phyloP scores from a whole-genome alignment of 2,797 vertebrate genomes.

The Garrulus glandarius region DNA sequence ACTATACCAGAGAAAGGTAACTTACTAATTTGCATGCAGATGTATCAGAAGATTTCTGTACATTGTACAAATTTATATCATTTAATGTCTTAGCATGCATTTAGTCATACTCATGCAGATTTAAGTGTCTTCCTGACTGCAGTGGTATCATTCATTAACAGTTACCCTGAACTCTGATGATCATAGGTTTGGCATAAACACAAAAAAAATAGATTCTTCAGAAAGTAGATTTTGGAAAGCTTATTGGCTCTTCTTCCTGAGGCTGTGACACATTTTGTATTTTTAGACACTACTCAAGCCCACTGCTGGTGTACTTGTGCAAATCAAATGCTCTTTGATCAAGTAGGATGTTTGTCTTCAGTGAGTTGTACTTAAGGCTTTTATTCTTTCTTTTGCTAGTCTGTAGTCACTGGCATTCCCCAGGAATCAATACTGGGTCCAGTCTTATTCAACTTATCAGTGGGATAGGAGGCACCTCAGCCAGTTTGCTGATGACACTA shows the following conservation, averaged over 20 bases:
- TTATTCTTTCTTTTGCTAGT: neutral
- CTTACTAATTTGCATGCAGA: neutral
- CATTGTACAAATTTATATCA: neutral
- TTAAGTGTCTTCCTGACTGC: neutral
- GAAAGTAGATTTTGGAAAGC: neutral
- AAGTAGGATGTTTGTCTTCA: neutral
- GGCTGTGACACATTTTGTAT: neutral
- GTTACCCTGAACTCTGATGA: neutral
- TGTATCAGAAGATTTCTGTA: neutral
- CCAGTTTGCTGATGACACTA: neutral
- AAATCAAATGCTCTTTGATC: neutral
- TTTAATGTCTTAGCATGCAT: neutral
- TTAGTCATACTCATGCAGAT: neutral
- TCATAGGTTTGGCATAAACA: neutral
- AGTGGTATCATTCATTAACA: neutral
- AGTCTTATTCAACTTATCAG: neutral
- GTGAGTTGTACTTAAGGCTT: neutral
- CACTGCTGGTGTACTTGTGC: neutral
- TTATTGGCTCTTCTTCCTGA: neutral
- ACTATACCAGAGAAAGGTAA: neutral
- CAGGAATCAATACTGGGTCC: neutral
- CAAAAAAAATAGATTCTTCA: neutral
- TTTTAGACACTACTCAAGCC: neutral
- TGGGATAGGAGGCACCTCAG: neutral
- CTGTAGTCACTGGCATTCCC: neutral